Evolutionary conservation across 2,113 vertebrate genomes (phyloP).

Genomic region (Sclerurus mexicanus): DNA sequence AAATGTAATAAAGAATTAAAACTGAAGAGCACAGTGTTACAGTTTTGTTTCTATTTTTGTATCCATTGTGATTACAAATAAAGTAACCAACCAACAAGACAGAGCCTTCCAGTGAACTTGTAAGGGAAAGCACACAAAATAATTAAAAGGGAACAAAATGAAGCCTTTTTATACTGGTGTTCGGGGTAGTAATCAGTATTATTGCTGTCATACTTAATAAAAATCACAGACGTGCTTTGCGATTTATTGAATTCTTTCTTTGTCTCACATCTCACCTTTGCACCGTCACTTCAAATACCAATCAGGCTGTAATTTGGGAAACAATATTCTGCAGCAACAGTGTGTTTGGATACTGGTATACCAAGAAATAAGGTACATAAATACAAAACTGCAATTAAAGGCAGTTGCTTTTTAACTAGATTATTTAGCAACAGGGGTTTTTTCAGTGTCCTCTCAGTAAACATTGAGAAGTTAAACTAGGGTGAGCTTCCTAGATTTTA

Average conservation of each 20-base stretch:
- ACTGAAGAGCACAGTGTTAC: conserved; percentile 70
- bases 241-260: conserved; percentile 72
- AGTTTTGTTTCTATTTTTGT: conserved; percentile 68
- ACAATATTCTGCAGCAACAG: conserved; percentile 59
- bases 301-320: conserved; percentile 73
- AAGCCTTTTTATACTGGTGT: conserved; percentile 54
- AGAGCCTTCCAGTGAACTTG: conserved; percentile 70
- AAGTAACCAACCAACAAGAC: conserved; percentile 70
- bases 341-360: conserved; percentile 51
- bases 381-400: conserved; percentile 66
- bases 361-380: conserved; percentile 40
- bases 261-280: conserved; percentile 76
- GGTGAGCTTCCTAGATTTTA: conserved; percentile 5
- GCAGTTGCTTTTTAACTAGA: conserved; percentile 46
- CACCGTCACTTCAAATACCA: conserved; percentile 68
- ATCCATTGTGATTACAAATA: conserved; percentile 71
- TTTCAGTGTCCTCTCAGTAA: conserved; percentile 10
- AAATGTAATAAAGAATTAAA: conserved; percentile 83
- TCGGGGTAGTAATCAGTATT: conserved; percentile 66
- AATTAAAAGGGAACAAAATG: conserved; percentile 76
- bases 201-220: conserved; percentile 75
- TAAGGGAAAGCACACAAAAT: conserved; percentile 65
- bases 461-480: conserved; percentile 2
- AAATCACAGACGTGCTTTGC: conserved; percentile 67
- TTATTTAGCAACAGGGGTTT: conserved; percentile 70